Evolutionary conservation across 2,888 invertebrate genomes (phyloP).

Genomic region (Aphodius granarius): DNA sequence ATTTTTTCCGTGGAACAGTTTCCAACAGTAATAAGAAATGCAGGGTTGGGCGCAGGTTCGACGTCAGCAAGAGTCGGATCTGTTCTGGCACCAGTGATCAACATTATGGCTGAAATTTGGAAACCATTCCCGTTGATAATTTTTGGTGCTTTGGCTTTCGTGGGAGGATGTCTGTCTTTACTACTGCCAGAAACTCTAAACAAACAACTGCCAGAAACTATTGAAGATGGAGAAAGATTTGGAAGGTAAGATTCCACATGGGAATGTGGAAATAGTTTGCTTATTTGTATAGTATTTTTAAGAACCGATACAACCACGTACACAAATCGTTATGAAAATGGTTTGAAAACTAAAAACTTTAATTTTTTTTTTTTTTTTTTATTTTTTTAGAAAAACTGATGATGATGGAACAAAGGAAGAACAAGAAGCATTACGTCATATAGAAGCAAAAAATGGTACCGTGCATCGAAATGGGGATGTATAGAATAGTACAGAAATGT

Average conservation of each 20-base stretch:
- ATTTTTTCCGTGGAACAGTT: constrained; percentile 76
- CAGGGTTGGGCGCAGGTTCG: constrained; percentile 65
- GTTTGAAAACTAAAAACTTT: background rate
- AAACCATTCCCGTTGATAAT: constrained; percentile 61
- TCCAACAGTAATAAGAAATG: constrained; percentile 71
- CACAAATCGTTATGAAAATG: constrained; percentile 9
- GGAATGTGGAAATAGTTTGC: no score
- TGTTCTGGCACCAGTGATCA: constrained; percentile 63
- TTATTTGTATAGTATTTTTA: no score
- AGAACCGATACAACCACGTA: no score
- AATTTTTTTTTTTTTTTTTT: background rate
- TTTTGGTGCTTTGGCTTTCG: constrained; percentile 61
- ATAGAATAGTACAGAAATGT: background rate
- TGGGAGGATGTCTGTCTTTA: constrained; percentile 60
- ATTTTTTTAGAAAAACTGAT: background rate
- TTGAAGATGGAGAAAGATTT: constrained; percentile 65
- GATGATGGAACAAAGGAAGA: constrained; percentile 9
- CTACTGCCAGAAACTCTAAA: constrained; percentile 69
- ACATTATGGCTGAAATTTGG: constrained; percentile 61
- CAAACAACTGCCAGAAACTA: constrained; percentile 65
- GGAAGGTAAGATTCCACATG: constrained; percentile 60
- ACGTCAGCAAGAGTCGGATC: constrained; percentile 66
- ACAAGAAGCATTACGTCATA: background rate
- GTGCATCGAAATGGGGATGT: background rate
- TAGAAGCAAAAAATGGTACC: background rate